Base-by-base conservation (phyloP, 2,113 vertebrate genomes). In the Nesogale talazaci region DNA sequence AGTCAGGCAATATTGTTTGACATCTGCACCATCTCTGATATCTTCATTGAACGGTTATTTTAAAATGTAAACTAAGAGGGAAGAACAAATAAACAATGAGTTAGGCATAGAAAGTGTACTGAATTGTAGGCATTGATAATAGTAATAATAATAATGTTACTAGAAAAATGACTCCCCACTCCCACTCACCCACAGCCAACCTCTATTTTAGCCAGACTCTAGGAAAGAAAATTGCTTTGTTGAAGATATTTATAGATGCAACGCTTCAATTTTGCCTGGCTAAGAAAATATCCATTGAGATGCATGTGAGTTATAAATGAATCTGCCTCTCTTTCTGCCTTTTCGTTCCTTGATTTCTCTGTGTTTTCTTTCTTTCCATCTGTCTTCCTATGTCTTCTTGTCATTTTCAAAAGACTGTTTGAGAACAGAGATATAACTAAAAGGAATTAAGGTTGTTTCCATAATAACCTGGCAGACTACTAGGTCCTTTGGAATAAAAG, bases 1-100 rank as follows among this genome's bases (percentile, higher is more conserved):
- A 97, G 90, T 88, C 95, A 97, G 92, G 93, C 95, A 94, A 93
- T 94, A 94, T 86, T 94, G 92, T 96, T 77, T 95, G 93, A 96
- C 97, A 97, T 96, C 94, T 96, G 96, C 56, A 92, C 95, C 92
- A 85, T 85, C 94, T 94, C 94, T 84, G 57, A 83, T 83, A 91
- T 69, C 67, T 93, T 86, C 59, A 94, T 46, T 93, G 65, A 92
- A n/a, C 83, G 67, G 79, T 72, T 94, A 88, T 93, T 94, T 96
- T 88, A 79, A 89, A 89, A 90, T 90, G 76, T 84, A 92, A 91
- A 89, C 93, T 85, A 86, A 91, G 80, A 94, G 79, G 61, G 34
- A 92, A 91, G 61, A 92, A 78, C 56, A 90, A 61, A 77, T 65
- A 93, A 92, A 94, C 79, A 86, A 40, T 89, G 81, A 80, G 25